A percentile compares a stretch with the other conserved stretches of the same genome.
phyloP scores from a whole-genome alignment of 2,113 vertebrate species.

The Boulengerochromis microlepis region DNA sequence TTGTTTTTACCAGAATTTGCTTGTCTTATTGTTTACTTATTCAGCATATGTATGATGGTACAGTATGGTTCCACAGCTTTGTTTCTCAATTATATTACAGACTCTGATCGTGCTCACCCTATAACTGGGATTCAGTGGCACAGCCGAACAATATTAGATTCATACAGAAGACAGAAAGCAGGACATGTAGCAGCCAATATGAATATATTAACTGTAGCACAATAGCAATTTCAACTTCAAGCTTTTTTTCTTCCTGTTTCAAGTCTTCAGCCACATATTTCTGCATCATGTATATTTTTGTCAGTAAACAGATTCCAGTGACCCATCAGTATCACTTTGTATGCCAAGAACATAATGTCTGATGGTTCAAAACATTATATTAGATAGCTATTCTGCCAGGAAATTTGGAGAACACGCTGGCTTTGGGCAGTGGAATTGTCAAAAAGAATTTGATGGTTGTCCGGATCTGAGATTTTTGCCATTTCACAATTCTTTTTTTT shows the following conservation, averaged over 20 bases:
- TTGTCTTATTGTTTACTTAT: not conserved
- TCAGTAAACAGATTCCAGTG: not conserved
- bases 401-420: not conserved
- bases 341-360: not conserved
- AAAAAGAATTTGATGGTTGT: constrained; percentile 8
- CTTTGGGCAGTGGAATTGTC: constrained; percentile 19
- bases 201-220: not conserved
- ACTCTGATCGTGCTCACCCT: not conserved
- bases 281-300: not conserved
- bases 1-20: not conserved
- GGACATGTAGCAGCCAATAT: not conserved
- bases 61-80: not conserved
- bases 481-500: constrained; percentile 10
- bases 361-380: not conserved
- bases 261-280: not conserved
- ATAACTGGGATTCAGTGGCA: not conserved
- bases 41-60: not conserved
- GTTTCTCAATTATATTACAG: not conserved
- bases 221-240: not conserved
- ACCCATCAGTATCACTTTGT: not conserved
- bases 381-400: not conserved
- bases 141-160: not conserved
- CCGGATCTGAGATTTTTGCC: not conserved
- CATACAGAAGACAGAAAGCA: not conserved
- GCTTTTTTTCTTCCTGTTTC: not conserved